phyloP scores from a whole-genome alignment of 2,113 vertebrate genomes.

The Bungarus multicinctus region DNA sequence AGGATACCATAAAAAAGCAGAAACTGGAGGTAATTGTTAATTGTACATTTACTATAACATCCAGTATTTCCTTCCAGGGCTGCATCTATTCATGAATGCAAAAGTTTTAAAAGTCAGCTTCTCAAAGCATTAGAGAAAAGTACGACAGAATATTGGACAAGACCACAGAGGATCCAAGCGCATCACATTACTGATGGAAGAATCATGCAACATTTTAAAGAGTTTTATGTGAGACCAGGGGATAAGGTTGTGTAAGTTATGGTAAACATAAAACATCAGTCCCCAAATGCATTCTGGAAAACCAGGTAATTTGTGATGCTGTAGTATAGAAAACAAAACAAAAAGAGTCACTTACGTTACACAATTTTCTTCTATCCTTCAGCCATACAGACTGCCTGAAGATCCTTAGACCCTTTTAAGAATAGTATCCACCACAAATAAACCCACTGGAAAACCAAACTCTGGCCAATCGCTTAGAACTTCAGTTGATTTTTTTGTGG shows the following conservation, averaged over 20 bases:
- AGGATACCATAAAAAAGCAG: not conserved
- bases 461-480: not conserved
- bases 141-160: slow-evolving; percentile 12
- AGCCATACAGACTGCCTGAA: not conserved
- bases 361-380: not conserved
- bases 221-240: not conserved
- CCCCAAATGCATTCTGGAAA: not conserved
- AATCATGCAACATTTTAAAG: not conserved
- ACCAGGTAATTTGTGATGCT: not conserved
- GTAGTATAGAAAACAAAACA: not conserved
- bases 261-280: not conserved
- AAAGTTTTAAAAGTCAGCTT: slow-evolving; percentile 17
- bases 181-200: not conserved
- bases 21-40: not conserved
- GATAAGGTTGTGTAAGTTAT: not conserved
- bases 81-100: not conserved
- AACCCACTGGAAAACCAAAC: not conserved
- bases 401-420: not conserved
- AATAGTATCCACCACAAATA: not conserved
- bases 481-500: not conserved
- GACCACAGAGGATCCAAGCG: slow-evolving; percentile 7
- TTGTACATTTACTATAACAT: slow-evolving; percentile 9
- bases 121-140: slow-evolving; percentile 18
- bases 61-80: slow-evolving; percentile 3
- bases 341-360: not conserved